Conservation (phyloP, 1,140 invertebrate genomes). For the Drosophila fuyamai region DNA sequence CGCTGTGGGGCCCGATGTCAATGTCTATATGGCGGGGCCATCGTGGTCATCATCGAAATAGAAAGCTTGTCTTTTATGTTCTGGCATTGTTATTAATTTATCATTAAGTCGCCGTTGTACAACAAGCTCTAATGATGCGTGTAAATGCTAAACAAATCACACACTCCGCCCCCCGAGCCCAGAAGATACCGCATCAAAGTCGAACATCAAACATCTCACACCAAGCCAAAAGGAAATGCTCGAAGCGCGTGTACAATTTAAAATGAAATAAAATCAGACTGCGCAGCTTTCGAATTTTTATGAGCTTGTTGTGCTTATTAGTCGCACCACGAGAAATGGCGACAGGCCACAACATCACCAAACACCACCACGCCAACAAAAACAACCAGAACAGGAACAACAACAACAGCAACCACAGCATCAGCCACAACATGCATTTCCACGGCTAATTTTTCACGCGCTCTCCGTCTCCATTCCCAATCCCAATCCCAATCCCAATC, state of each 20-base stretch:
- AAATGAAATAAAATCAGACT: slow-evolving; percentile 76
- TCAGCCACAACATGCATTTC: slow-evolving; percentile 70
- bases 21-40: slow-evolving; percentile 47
- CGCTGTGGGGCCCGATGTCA: slow-evolving; percentile 56
- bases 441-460: slow-evolving; percentile 81
- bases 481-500: neutral
- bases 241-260: slow-evolving; percentile 77
- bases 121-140: slow-evolving; percentile 76
- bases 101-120: slow-evolving; percentile 62
- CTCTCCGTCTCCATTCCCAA: slow-evolving; percentile 19
- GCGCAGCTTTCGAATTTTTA: slow-evolving; percentile 79
- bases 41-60: slow-evolving; percentile 65
- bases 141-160: slow-evolving; percentile 69
- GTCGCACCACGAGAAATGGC: slow-evolving; percentile 72
- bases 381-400: slow-evolving; percentile 22
- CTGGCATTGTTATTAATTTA: slow-evolving; percentile 71
- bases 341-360: slow-evolving; percentile 73
- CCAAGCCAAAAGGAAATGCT: slow-evolving; percentile 29
- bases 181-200: neutral
- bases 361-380: slow-evolving; percentile 21
- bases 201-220: slow-evolving; percentile 9
- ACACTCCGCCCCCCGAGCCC: neutral
- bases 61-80: slow-evolving; percentile 66
- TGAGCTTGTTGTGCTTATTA: slow-evolving; percentile 82
- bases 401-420: slow-evolving; percentile 32